These are phyloP conservation scores for Hemistola chrysoprasaria DNA, from an alignment of 2,888 invertebrate species.

Conservation along the genomic window DNA sequence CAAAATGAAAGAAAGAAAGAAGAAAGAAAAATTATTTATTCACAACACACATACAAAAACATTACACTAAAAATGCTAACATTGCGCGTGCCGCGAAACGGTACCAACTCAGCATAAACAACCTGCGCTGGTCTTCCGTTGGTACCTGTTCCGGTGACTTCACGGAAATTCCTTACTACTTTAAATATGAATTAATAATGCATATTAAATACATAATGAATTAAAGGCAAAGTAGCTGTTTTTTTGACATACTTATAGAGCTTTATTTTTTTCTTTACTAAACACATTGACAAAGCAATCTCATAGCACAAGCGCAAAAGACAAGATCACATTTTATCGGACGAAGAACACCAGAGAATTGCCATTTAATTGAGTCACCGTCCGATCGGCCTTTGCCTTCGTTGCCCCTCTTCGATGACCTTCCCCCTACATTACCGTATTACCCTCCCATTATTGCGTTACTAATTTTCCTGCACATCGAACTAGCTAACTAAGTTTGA, in stretches of 20 bases:
- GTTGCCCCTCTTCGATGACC: constrained; percentile 56
- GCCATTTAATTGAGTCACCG: constrained; percentile 65
- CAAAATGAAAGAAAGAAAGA: too few species aligned
- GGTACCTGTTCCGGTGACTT: too few species aligned
- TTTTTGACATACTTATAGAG: too few species aligned
- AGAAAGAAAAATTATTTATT: too few species aligned
- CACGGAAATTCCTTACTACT: too few species aligned
- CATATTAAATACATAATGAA: too few species aligned
- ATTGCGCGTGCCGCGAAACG: too few species aligned
- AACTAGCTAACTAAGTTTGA: constrained; percentile 74
- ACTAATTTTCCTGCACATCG: constrained; percentile 78
- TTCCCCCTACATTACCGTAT: constrained; percentile 72
- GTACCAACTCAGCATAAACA: too few species aligned
- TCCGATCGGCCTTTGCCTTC: constrained; percentile 52
- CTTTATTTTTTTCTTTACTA: constrained; percentile 34
- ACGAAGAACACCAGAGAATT: constrained; percentile 44
- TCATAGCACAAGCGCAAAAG: constrained; percentile 42
- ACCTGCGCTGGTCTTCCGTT: too few species aligned
- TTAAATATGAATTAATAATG: not conserved
- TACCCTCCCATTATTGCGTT: constrained; percentile 75
- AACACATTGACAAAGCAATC: constrained; percentile 53
- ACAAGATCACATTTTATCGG: constrained; percentile 52
- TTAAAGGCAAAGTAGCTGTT: too few species aligned
- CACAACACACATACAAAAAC: too few species aligned
- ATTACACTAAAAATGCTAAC: too few species aligned